phyloP scores from a whole-genome alignment of 2,113 vertebrate genomes.

The Chauna torquata region DNA sequence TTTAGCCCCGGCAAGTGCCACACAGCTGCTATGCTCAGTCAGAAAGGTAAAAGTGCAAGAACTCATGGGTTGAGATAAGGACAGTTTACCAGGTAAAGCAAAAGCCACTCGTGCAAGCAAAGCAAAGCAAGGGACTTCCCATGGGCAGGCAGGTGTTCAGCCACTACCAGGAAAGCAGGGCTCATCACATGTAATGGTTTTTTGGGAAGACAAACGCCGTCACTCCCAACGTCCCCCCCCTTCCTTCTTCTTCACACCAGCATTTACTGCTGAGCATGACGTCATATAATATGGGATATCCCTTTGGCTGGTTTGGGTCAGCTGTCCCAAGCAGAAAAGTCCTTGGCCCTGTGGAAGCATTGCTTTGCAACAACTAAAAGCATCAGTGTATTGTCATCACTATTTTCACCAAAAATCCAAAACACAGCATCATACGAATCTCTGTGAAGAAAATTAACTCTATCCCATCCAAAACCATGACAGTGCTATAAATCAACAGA shows the following conservation, averaged over 20 bases:
- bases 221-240: background rate
- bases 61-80: too few relatives aligned
- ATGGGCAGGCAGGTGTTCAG: background rate
- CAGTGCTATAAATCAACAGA: background rate
- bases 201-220: background rate
- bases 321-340: background rate
- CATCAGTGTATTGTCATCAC: background rate
- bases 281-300: background rate
- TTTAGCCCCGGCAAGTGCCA: too few relatives aligned
- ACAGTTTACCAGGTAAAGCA: too few relatives aligned
- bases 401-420: background rate
- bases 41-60: too few relatives aligned
- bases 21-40: too few relatives aligned
- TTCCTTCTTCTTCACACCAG: background rate
- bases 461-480: background rate
- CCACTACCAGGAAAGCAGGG: background rate
- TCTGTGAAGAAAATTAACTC: background rate
- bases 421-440: background rate
- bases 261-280: background rate
- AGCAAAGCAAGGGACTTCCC: background rate
- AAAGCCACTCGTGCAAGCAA: background rate
- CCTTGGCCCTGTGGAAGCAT: background rate
- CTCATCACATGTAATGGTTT: background rate
- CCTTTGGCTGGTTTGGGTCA: background rate
- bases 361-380: background rate